A percentile compares a stretch with the other conserved stretches of the same genome.
Evolutionary conservation across 2,797 vertebrate genomes (phyloP).

Genomic region (Tiaroga cobitis): DNA sequence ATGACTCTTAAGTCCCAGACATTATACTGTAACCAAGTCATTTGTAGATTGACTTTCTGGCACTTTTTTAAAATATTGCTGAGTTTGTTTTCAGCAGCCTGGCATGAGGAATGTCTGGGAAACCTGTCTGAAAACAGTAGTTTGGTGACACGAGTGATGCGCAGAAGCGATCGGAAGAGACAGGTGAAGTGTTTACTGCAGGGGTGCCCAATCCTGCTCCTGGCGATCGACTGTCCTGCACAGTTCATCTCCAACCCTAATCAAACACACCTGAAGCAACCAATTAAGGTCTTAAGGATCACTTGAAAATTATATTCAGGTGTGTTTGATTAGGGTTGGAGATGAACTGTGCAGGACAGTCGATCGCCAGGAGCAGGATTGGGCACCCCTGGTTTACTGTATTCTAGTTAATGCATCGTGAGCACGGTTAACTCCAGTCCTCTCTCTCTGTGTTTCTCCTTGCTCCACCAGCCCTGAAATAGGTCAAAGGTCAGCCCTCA

Average conservation of each 20-base stretch:
- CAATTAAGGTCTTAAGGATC: no score
- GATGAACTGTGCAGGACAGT: no score
- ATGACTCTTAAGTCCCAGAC: neutral
- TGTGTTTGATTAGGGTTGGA: no score
- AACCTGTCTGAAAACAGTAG: neutral
- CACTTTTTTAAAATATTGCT: neutral
- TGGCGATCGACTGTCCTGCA: no score
- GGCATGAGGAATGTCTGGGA: neutral
- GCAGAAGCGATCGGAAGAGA: neutral
- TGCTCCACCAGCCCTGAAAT: conserved; percentile 19
- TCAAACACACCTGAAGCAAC: no score
- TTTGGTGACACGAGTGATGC: neutral
- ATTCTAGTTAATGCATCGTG: neutral
- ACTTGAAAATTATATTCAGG: no score
- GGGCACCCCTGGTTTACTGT: no score
- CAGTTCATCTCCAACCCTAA: no score
- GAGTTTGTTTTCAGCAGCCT: neutral
- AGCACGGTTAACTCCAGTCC: neutral
- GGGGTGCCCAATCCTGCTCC: no score
- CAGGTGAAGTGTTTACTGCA: neutral
- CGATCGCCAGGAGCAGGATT: no score
- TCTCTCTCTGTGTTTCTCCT: neutral
- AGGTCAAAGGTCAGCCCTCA: conserved; percentile 63
- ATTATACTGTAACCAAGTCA: no score
- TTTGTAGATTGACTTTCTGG: neutral